Evolutionary conservation across 2,113 vertebrate genomes (phyloP), one percentile per base, ranked within the genome.

Genomic region (Phasianus colchicus): DNA sequence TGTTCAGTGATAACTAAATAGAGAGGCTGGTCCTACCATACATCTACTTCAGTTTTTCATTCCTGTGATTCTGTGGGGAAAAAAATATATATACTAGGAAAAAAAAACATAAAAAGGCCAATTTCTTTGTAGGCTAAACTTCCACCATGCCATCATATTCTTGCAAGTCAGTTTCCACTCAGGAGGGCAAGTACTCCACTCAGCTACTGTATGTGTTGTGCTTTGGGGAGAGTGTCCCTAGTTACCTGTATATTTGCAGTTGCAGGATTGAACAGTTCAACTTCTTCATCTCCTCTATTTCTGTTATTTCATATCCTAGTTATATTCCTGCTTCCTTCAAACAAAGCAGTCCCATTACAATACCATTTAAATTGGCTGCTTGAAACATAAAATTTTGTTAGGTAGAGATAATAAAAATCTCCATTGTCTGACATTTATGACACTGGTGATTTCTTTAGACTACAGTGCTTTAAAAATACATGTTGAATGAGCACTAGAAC

Each of bases 351-450:
- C n/a, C 11, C 9, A 54, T 82, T 90, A 58, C 58, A 84, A 71
- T 75, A 30, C 7, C 16, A 25, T 85, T 90, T 57, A 57, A 92
- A n/a, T 29, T 71, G 73, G 1, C 32, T 88, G 36, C 32, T 86
- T 50, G 30, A 65, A 17, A 5, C 67, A 79, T 54, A 71, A 61
- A n/a, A n/a, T 86, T 83, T 83, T 70, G 24, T 72, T 70, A 69
- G 74, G 50, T 83, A 85, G 36, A 22, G 34, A 83, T 79, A 85
- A 73, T 89, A 85, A 89, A 92, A 83, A n/a, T 40, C 79, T 82
- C 57, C 5, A 2, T 79, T 76, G 36, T 76, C 18, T 80, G 54
- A 13, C 30, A 19, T 75, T 92, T 95, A 77, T 58, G 67, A n/a
- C 65, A 22, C 52, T 25, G 34, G 12, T 65, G 54, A 70, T 86